phyloP scores from a whole-genome alignment of 2,888 invertebrate genomes.

The Xylophagus ater region DNA sequence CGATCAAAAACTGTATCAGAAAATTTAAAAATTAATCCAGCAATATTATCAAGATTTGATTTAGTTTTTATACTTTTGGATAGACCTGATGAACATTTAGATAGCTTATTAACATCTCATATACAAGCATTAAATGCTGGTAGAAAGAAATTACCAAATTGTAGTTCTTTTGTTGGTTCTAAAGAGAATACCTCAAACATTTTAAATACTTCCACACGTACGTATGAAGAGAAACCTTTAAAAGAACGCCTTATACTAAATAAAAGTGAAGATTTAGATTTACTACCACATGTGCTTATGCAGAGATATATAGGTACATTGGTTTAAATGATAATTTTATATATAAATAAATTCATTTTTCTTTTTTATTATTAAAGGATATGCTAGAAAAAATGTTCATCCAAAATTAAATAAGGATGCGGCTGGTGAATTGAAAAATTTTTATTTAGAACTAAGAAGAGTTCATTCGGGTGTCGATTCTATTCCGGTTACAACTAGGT shows the following conservation, averaged over 20 bases:
- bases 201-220: too few relatives aligned
- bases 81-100: slow-evolving; percentile 55
- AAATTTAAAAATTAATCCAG: slow-evolving; percentile 76
- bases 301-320: slow-evolving; percentile 66
- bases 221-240: too few relatives aligned
- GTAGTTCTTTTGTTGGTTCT: slow-evolving; percentile 1
- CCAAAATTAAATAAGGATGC: slow-evolving; percentile 67
- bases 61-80: slow-evolving; percentile 84
- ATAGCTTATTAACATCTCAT: slow-evolving; percentile 43
- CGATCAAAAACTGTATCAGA: slow-evolving; percentile 77
- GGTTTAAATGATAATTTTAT: not conserved
- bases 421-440: slow-evolving; percentile 56
- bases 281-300: slow-evolving; percentile 62
- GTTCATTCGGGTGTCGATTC: slow-evolving; percentile 52
- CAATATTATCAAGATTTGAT: slow-evolving; percentile 85
- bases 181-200: slow-evolving; percentile 6
- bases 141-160: slow-evolving; percentile 23
- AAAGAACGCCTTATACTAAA: slow-evolving; percentile 30
- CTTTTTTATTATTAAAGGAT: slow-evolving; percentile 46
- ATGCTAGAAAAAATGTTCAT: slow-evolving; percentile 77
- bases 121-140: slow-evolving; percentile 66
- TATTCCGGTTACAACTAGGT: slow-evolving; percentile 68
- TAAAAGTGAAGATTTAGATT: slow-evolving; percentile 52
- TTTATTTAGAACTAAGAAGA: slow-evolving; percentile 67
- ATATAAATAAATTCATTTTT: not conserved